A percentile compares a stretch with the other conserved stretches of the same genome.
phyloP scores from a whole-genome alignment of 2,797 vertebrate species.

The Apogon hyalosoma region DNA sequence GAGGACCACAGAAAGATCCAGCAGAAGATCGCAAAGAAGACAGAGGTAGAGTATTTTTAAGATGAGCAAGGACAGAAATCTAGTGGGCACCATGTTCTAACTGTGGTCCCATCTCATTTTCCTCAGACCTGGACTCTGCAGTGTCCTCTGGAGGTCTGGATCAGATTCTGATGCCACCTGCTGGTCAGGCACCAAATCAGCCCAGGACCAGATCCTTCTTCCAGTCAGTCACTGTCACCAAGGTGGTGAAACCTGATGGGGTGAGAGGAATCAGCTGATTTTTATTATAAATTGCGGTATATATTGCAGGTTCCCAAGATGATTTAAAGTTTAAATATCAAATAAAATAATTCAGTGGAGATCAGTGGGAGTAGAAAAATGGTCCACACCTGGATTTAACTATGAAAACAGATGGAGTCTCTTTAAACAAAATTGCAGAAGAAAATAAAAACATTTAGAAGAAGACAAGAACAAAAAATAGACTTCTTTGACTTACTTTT shows the following conservation, averaged over 20 bases:
- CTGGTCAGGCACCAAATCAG: slow-evolving; percentile 50
- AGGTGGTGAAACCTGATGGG: slow-evolving; percentile 91
- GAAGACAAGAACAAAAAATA: too few relatives aligned
- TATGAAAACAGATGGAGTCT: too few relatives aligned
- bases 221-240: slow-evolving; percentile 87
- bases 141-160: slow-evolving; percentile 89
- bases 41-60: slow-evolving; percentile 66
- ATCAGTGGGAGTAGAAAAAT: too few relatives aligned
- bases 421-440: too few relatives aligned
- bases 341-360: too few relatives aligned
- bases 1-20: slow-evolving; percentile 38
- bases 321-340: background rate
- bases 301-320: background rate
- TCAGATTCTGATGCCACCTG: slow-evolving; percentile 83
- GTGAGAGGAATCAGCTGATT: slow-evolving; percentile 67
- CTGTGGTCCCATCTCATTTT: background rate
- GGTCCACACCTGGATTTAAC: too few relatives aligned
- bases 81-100: background rate
- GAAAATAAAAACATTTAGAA: too few relatives aligned
- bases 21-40: slow-evolving; percentile 74
- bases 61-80: background rate
- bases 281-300: background rate
- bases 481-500: too few relatives aligned
- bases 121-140: slow-evolving; percentile 89
- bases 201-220: slow-evolving; percentile 87